These are phyloP conservation scores for Entomobrya proxima DNA, from an alignment of 2,888 invertebrate species.

Conservation along the genomic window DNA sequence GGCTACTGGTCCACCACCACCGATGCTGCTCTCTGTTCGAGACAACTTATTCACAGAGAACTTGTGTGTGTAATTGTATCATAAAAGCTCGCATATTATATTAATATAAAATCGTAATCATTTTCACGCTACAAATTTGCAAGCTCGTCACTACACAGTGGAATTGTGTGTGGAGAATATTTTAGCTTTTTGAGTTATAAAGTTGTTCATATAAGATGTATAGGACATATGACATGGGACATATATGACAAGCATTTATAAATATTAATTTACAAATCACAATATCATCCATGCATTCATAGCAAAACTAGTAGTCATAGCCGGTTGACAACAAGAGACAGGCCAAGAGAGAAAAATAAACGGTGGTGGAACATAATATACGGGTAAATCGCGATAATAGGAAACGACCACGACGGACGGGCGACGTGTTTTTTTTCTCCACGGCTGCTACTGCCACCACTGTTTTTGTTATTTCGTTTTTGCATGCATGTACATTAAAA, in stretches of 20 bases:
- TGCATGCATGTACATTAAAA: conserved; percentile 28
- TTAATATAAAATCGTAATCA: neutral
- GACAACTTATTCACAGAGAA: neutral
- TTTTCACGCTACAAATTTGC: neutral
- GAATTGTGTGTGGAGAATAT: neutral
- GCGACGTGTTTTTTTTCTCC: neutral
- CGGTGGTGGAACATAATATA: neutral
- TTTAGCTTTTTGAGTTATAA: neutral
- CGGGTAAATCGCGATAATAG: conserved; percentile 16
- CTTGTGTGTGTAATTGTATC: neutral
- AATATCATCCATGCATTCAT: neutral
- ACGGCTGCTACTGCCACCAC: neutral
- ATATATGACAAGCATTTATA: neutral
- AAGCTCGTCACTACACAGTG: neutral
- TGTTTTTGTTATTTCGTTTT: neutral
- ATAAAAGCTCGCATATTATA: neutral
- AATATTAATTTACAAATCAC: neutral
- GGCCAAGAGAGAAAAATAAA: neutral
- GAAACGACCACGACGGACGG: neutral
- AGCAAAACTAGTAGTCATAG: neutral
- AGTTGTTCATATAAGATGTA: too few species aligned
- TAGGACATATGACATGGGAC: too few species aligned
- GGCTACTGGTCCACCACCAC: neutral
- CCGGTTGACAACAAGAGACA: conserved; percentile 46
- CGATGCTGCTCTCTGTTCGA: neutral